Evolutionary conservation across 2,797 vertebrate genomes (phyloP).

Genomic region (Taeniopygia guttata): DNA sequence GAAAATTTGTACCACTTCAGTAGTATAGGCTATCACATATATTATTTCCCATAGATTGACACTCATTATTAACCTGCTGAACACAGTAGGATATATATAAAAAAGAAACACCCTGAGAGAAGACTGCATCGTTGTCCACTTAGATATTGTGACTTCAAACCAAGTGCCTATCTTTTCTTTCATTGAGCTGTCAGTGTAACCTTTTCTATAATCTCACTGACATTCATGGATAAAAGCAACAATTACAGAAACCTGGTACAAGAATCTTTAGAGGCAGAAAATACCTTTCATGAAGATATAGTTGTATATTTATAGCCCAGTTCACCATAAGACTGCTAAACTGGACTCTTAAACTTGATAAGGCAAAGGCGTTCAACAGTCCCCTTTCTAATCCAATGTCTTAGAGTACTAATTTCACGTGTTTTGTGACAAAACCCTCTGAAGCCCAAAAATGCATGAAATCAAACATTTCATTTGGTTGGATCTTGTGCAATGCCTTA

Average conservation of each 20-base stretch:
- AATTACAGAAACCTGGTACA: neutral
- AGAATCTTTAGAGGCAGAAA: neutral
- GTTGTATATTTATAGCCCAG: neutral
- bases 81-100: neutral
- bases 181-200: neutral
- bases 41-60: neutral
- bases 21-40: neutral
- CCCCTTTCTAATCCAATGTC: neutral
- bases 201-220: neutral
- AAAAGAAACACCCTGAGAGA: neutral
- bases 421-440: neutral
- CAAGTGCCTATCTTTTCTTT: neutral
- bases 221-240: neutral
- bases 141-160: neutral
- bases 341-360: neutral
- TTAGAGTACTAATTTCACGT: neutral
- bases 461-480: neutral
- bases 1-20: neutral
- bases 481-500: too few relatives aligned
- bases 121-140: neutral
- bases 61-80: neutral
- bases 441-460: neutral
- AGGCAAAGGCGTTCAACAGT: neutral
- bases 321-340: neutral
- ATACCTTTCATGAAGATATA: neutral